These are phyloP conservation scores for Varecia variegata DNA, from an alignment of 2,797 vertebrate genomes.

Conservation along the genomic window DNA sequence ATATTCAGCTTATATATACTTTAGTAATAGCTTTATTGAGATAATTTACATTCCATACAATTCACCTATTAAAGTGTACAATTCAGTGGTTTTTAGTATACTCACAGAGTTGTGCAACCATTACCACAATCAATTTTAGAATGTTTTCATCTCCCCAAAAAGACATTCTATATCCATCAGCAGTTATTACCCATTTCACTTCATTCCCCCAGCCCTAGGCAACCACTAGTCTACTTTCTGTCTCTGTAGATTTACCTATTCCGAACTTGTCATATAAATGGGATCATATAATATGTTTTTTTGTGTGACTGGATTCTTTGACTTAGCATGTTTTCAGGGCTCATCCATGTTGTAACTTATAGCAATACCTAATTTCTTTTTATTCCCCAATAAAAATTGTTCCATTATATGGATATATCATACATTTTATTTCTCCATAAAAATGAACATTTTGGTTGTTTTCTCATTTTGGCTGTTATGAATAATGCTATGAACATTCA, in stretches of 20 bases:
- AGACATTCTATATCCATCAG: not conserved
- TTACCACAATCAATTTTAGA: not conserved
- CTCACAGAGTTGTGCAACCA: not conserved
- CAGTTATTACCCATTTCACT: not conserved
- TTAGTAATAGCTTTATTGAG: not conserved
- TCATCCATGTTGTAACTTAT: not conserved
- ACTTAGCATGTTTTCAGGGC: not conserved
- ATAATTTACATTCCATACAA: not conserved
- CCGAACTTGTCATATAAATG: not conserved
- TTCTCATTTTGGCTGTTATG: not conserved
- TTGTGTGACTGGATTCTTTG: not conserved
- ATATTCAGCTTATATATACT: not conserved
- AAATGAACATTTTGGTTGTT: not conserved
- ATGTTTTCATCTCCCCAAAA: not conserved
- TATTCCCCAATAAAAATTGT: not conserved
- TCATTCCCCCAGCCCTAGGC: not conserved
- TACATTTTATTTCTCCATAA: not conserved
- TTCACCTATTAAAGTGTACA: not conserved
- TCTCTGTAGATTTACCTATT: not conserved
- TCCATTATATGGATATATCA: not conserved
- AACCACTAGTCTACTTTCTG: not conserved
- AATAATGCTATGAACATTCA: not conserved
- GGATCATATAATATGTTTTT: not conserved
- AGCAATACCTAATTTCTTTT: not conserved
- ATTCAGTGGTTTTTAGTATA: not conserved